A percentile compares a stretch with the other conserved stretches of the same genome.
Evolutionary conservation across 2,113 vertebrate genomes (phyloP).

Genomic region (Balaenoptera acutorostrata): DNA sequence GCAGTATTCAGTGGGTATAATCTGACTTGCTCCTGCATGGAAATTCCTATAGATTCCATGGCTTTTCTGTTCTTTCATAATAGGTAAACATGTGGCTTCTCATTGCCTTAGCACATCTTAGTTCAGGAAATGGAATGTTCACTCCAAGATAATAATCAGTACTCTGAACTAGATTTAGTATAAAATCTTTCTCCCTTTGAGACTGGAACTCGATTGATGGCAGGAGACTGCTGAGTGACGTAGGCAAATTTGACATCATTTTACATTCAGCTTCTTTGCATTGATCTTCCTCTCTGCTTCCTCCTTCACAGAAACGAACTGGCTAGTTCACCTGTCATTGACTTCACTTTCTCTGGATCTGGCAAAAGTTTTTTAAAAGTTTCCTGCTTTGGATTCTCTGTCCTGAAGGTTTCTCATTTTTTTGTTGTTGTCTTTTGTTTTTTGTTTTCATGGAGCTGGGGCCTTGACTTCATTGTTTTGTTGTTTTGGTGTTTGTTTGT

Average conservation of each 20-base stretch:
- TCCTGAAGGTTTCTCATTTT: not conserved
- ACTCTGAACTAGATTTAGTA: not conserved
- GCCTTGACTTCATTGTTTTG: not conserved
- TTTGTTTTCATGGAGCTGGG: not conserved
- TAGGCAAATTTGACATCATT: too few species aligned
- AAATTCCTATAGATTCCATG: not conserved
- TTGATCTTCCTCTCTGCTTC: not conserved
- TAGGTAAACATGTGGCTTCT: not conserved
- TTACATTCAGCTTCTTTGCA: not conserved
- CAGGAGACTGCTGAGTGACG: not conserved
- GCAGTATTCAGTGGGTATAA: not conserved
- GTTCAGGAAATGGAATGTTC: not conserved
- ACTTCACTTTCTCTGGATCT: not conserved
- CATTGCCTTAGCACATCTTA: not conserved
- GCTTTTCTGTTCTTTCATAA: not conserved
- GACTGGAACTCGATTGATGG: not conserved
- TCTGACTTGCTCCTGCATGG: not conserved
- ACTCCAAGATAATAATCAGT: not conserved
- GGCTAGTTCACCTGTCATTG: not conserved
- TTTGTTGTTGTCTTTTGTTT: not conserved
- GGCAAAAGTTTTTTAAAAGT: not conserved
- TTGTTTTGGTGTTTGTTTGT: not conserved
- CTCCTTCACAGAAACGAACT: not conserved
- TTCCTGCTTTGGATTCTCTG: not conserved
- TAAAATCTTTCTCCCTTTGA: not conserved